A percentile compares a stretch with the other conserved stretches of the same genome.
These are phyloP conservation scores for Sycon ciliatum DNA, from an alignment of 37 sponge, comb jelly and placozoan genomes.

Conservation along the genomic window DNA sequence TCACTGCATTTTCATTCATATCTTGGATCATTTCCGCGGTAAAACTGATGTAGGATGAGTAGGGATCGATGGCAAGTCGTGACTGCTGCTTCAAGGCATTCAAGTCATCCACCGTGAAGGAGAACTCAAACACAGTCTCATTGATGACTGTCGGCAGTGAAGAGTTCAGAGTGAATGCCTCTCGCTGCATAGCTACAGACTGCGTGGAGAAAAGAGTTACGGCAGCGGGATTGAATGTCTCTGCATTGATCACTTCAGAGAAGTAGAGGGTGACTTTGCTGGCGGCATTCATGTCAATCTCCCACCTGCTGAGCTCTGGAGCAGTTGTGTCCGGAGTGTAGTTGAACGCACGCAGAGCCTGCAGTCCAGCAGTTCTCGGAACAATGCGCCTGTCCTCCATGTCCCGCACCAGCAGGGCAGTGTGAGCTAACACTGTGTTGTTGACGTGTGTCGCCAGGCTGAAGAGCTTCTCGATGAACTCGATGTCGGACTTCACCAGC, in stretches of 20 bases:
- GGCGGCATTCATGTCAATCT: too few relatives aligned
- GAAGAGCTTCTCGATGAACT: background rate
- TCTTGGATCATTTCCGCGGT: constrained; percentile 31
- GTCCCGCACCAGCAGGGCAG: too few relatives aligned
- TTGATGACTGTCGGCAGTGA: background rate
- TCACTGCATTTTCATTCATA: constrained; percentile 51
- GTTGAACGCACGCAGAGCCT: too few relatives aligned
- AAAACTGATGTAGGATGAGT: constrained; percentile 46
- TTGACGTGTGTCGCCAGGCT: background rate
- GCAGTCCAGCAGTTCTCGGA: too few relatives aligned
- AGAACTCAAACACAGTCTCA: constrained; percentile 29
- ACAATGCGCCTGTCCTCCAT: too few relatives aligned
- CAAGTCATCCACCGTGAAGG: constrained; percentile 41
- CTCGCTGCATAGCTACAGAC: background rate
- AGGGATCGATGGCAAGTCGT: constrained; percentile 34
- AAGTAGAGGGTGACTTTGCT: too few relatives aligned
- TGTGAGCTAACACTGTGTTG: too few relatives aligned
- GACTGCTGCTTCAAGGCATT: constrained; percentile 59
- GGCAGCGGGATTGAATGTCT: constrained; percentile 42
- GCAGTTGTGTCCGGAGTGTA: too few relatives aligned
- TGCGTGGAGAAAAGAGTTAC: constrained; percentile 42
- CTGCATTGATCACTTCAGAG: constrained; percentile 51
- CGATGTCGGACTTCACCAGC: background rate
- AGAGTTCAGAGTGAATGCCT: background rate
- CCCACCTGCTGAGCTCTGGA: too few relatives aligned